Evolutionary conservation across 2,888 invertebrate genomes (phyloP), one percentile per base, ranked within the genome.

Genomic region (Cistogaster globosa): DNA sequence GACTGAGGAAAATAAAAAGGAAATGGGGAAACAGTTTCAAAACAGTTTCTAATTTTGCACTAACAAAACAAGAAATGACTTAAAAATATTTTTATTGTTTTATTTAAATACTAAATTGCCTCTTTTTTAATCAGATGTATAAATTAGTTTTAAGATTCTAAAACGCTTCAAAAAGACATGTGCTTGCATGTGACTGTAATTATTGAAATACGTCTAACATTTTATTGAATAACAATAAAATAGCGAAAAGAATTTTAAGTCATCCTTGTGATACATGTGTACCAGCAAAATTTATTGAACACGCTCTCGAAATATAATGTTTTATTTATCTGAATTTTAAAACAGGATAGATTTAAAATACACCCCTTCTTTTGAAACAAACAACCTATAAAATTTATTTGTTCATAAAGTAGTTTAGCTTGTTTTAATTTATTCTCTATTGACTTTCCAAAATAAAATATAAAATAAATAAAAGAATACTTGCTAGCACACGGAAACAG

Each of bases 161-260:
- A 26, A 26, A 26, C 4, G 26, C 26, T 26, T 26, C 26, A 26
- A 26, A 2, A 26, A 26, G 26, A 26, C 1, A 4, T 26, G 26
- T 26, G 32, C 14, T 6, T 26, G 3, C 16, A 18, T 18, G 11
- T 11, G 12, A 32, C 14, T 16, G 62, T 18, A 80, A 80, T 74
- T 65, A 65, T 51, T 74, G 72, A 72, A 48, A 72, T 79, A 65
- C 74, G 58, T 58, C 18, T 26, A 18, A 18, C 14, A 36, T 58
- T 65, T 65, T 36, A 80, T 80, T 80, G 57, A 71, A 80, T 57
- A 67, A 48, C 72, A 80, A 72, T 79, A 79, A 79, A 79, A 72
- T 63, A 48, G n/a, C 45, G 45, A 6, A n/a, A 48, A 16, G 18
- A 42, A 62, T n/a, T 58, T 67, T 22, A 67, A 51, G 48, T 69